Percentiles rank a stretch among this genome's conserved stretches.
These are phyloP conservation scores for Trypoxylon attenuatum DNA, from an alignment of 2,888 invertebrate species.

Conservation along the genomic window DNA sequence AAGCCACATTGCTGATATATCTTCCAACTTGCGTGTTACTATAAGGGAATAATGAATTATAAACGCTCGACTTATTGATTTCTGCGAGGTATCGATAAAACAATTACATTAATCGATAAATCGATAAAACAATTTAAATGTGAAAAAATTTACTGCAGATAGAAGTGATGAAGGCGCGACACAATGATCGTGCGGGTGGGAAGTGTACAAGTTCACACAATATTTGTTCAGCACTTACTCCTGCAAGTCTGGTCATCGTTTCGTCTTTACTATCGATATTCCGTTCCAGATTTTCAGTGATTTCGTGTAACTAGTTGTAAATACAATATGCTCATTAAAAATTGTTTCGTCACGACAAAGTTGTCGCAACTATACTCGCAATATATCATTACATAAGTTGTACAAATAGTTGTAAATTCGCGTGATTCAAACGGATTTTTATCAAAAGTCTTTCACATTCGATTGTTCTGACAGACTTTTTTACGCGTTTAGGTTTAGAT, in stretches of 20 bases:
- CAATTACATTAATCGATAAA: background rate
- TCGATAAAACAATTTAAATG: background rate
- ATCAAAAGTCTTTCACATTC: no score
- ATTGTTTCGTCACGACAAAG: no score
- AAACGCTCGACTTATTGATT: no score
- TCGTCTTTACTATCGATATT: conserved; percentile 19
- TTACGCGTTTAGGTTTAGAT: no score
- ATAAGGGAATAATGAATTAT: background rate
- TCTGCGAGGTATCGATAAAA: no score
- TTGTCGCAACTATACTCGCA: no score
- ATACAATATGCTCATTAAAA: no score
- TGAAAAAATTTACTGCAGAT: conserved; percentile 50
- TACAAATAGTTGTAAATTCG: no score
- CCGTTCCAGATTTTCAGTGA: conserved; percentile 29
- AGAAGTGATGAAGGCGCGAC: conserved; percentile 52
- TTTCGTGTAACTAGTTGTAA: conserved; percentile 41
- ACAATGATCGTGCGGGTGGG: conserved; percentile 48
- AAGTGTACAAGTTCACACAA: conserved; percentile 38
- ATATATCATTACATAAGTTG: no score
- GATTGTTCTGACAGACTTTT: no score
- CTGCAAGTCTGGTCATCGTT: conserved; percentile 40
- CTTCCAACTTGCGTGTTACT: conserved; percentile 47
- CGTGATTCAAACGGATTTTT: no score
- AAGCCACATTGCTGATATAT: conserved; percentile 61
- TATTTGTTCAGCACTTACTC: conserved; percentile 50